Evolutionary conservation across 2,888 invertebrate species (phyloP), one percentile per base, ranked within the genome.

Genomic region (Tenthredo mesomela): DNA sequence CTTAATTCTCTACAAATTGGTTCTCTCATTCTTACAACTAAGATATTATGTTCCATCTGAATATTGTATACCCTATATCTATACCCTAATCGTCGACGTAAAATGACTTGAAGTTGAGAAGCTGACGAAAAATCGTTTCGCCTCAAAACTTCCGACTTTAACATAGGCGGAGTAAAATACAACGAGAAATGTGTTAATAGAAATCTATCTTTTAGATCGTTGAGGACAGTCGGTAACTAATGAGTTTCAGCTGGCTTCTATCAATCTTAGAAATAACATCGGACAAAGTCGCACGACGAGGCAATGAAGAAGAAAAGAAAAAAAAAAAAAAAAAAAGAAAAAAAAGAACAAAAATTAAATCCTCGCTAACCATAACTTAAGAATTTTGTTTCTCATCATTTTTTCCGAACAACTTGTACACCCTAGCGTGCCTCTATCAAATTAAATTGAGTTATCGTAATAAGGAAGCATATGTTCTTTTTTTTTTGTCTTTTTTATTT

Each of bases 171-270:
- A 33, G 29, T 9, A 50, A 33, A n/a, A 61, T 37, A 80, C 61
- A 61, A 40, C 40, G 80, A 80, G 58, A 80, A 61, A 61, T 61
- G 80, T 58, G 80, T 58, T 80, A 58, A 80, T 80, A 80, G 80
- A 29, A 80, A 80, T 80, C 61, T 40, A 50, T 80, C 80, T 80
- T 61, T 80, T 80, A 50, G 18, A 80, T 61, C 37, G 80, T 61
- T 61, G 6, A 21, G 50, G 67, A 29, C 12, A 82, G 18, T 43
- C 29, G n/a, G 67, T 70, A 82, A 82, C 67, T 43, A 82, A 82
- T 70, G 65, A 29, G 25, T 65, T 67, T 82, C 82, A 82, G 82
- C 82, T 82, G 82, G 65, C 82, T 70, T 70, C 70, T 70, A 70
- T 82, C 82, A 70, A 82, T 70, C 82, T 70, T 50, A 61, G 33